A percentile compares a stretch with the other conserved stretches of the same genome.
These are phyloP conservation scores for Leptopilina syphax DNA, from an alignment of 2,888 invertebrate species.

Conservation along the genomic window DNA sequence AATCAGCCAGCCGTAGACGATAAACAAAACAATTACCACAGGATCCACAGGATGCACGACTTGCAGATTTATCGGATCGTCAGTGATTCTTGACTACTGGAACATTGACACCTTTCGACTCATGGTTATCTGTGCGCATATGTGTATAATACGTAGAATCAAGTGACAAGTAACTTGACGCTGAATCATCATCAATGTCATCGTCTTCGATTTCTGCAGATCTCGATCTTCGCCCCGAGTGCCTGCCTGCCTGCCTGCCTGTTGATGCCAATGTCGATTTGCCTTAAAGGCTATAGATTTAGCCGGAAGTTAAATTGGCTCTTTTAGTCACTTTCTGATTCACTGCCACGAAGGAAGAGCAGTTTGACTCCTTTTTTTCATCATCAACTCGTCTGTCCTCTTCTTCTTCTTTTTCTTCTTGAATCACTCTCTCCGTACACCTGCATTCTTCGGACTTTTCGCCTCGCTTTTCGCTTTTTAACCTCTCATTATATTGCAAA, in stretches of 20 bases:
- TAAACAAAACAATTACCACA: conserved; percentile 22
- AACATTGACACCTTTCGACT: conserved; percentile 34
- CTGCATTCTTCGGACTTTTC: not conserved
- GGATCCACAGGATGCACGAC: conserved; percentile 19
- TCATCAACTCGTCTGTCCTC: too few relatives aligned
- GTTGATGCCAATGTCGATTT: conserved; percentile 14
- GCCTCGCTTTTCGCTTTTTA: too few relatives aligned
- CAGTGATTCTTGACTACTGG: conserved; percentile 9
- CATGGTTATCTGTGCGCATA: not conserved
- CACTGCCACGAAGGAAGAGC: not conserved
- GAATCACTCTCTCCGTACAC: not conserved
- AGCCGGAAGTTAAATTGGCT: conserved; percentile 34
- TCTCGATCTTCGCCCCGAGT: not conserved
- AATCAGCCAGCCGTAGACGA: conserved; percentile 2
- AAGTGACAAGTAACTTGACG: conserved; percentile 7
- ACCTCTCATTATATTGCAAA: too few relatives aligned
- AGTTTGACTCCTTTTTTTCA: not conserved
- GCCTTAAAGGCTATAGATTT: not conserved
- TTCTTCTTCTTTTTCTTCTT: not conserved
- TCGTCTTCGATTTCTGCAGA: conserved; percentile 2
- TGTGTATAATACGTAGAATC: not conserved
- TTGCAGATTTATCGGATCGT: conserved; percentile 2
- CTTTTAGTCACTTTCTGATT: conserved; percentile 3
- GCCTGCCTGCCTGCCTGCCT: not conserved
- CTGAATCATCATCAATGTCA: conserved; percentile 9